These are phyloP conservation scores for Connochaetes taurinus DNA, from an alignment of 2,113 vertebrate species.

Conservation along the genomic window DNA sequence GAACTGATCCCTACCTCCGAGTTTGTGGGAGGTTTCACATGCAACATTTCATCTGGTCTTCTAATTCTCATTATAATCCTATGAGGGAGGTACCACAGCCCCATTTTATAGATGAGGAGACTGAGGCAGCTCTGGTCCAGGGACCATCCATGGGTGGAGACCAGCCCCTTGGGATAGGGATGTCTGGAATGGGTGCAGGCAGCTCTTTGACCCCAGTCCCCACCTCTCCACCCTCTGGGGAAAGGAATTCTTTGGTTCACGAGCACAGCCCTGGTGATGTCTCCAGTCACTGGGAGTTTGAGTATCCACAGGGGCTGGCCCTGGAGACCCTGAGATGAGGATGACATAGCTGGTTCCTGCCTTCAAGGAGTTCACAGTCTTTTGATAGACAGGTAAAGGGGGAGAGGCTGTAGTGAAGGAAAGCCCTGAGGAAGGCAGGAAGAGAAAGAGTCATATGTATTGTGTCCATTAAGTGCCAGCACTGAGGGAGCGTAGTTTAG, in stretches of 20 bases:
- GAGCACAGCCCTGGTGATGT: background rate
- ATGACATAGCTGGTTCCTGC: background rate
- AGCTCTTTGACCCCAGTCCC: background rate
- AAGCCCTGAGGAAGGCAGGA: background rate
- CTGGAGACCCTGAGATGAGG: background rate
- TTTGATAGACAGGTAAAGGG: background rate
- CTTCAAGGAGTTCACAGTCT: background rate
- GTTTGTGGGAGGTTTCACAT: no score
- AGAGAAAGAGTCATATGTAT: rapidly evolving
- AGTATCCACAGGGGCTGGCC: background rate
- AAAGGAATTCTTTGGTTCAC: background rate
- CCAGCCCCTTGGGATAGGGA: background rate
- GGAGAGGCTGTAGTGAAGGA: background rate
- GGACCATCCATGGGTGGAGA: background rate
- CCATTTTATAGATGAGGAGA: background rate
- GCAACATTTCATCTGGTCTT: background rate
- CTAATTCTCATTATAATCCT: background rate
- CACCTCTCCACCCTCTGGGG: no score
- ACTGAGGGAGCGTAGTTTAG: background rate
- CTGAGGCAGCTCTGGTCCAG: background rate
- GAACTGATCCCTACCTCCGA: background rate
- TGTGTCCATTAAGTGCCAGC: background rate
- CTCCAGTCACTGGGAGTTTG: background rate
- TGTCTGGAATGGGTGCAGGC: background rate
- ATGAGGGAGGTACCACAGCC: no score